Conservation (phyloP, 2,888 invertebrate species). For the Acanthosoma haemorrhoidale region DNA sequence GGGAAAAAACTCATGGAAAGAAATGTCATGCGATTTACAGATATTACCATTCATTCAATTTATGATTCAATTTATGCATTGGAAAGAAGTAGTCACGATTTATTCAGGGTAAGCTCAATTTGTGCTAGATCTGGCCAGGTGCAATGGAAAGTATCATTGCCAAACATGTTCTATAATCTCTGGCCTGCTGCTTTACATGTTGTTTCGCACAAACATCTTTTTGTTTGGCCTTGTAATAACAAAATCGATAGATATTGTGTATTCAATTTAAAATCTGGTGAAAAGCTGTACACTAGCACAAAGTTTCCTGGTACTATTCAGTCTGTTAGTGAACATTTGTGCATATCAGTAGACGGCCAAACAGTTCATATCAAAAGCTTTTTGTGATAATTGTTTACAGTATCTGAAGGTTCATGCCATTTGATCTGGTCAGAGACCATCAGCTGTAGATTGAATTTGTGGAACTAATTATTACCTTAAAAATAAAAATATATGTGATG, state of each 20-base stretch:
- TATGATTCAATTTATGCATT: slow-evolving; percentile 20
- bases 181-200: slow-evolving; percentile 20
- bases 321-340: background rate
- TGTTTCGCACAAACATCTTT: slow-evolving; percentile 17
- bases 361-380: slow-evolving; percentile 22
- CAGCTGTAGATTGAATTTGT: background rate
- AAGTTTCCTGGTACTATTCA: slow-evolving; percentile 13
- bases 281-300: slow-evolving; percentile 14
- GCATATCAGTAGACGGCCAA: slow-evolving; percentile 13
- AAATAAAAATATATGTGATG: too few species aligned
- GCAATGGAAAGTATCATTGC: slow-evolving; percentile 9
- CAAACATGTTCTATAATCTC: slow-evolving; percentile 22
- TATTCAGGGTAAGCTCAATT: slow-evolving; percentile 21
- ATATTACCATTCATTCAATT: slow-evolving; percentile 21
- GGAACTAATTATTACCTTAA: too few species aligned
- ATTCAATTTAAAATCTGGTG: slow-evolving; percentile 19
- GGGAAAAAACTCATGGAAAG: slow-evolving; percentile 21
- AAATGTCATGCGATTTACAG: slow-evolving; percentile 18
- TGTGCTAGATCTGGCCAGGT: slow-evolving; percentile 11
- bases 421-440: background rate
- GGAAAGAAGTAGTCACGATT: slow-evolving; percentile 24
- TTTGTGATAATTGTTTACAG: slow-evolving; percentile 5
- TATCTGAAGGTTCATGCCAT: background rate
- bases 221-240: slow-evolving; percentile 21
- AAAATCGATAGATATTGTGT: slow-evolving; percentile 15